Percentiles rank a stretch among this genome's conserved stretches.
These are phyloP conservation scores for Lumbricus terrestris DNA, from an alignment of 2,888 invertebrate genomes.

Conservation along the genomic window DNA sequence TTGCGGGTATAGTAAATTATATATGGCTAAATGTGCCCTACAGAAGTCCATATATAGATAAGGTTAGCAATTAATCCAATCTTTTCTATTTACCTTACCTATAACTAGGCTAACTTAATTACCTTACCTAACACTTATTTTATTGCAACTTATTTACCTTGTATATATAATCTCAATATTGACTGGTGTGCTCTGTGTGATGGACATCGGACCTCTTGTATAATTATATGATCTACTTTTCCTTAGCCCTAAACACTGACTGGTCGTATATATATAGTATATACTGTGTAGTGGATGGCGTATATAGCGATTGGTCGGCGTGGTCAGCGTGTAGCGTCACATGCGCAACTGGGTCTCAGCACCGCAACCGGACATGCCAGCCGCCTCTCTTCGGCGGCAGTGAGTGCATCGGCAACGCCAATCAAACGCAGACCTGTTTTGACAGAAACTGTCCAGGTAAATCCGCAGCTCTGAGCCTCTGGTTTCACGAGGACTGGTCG, in stretches of 20 bases:
- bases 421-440: slow-evolving; percentile 45
- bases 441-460: slow-evolving; percentile 51
- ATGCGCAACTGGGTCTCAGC: slow-evolving; percentile 33
- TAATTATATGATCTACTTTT: too few species aligned
- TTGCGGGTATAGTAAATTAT: not conserved
- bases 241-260: not conserved
- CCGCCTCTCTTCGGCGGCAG: slow-evolving; percentile 47
- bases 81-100: not conserved
- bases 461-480: slow-evolving; percentile 15
- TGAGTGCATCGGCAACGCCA: slow-evolving; percentile 44
- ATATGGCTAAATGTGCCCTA: not conserved
- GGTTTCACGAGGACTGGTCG: not conserved
- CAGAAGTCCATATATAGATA: not conserved
- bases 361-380: slow-evolving; percentile 30
- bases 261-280: too few species aligned
- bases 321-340: slow-evolving; percentile 35
- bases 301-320: slow-evolving; percentile 31
- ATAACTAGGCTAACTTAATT: too few species aligned
- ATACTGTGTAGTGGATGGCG: slow-evolving; percentile 32
- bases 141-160: too few species aligned
- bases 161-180: too few species aligned
- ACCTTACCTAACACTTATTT: too few species aligned
- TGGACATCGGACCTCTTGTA: not conserved
- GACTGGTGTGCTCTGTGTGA: too few species aligned
- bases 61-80: not conserved